Percentiles rank a stretch among this genome's conserved stretches.
These are phyloP conservation scores for Phylloscopus trochilus DNA, from an alignment of 2,113 vertebrate species.

Conservation along the genomic window DNA sequence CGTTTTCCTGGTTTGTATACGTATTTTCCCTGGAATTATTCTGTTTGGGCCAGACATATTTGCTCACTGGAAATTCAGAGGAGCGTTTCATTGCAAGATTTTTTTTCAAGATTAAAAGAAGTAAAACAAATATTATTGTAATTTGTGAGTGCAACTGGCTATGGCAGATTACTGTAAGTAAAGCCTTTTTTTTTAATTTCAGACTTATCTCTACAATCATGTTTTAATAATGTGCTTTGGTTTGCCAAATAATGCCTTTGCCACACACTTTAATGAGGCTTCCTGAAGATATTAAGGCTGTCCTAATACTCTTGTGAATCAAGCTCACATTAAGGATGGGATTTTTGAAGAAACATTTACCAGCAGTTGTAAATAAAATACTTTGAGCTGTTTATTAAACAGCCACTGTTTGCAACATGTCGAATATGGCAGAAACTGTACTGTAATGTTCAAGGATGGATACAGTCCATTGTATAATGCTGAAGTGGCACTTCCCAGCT, in stretches of 20 bases:
- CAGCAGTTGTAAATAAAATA: not conserved
- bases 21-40: not conserved
- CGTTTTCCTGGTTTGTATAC: not conserved
- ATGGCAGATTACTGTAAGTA: not conserved
- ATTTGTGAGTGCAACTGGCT: not conserved
- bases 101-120: not conserved
- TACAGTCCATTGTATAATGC: not conserved
- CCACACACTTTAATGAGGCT: not conserved
- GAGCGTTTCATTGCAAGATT: not conserved
- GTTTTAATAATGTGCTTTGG: not conserved
- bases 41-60: not conserved
- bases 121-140: not conserved
- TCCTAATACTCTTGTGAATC: not conserved
- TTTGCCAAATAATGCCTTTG: not conserved
- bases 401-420: not conserved
- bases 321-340: not conserved
- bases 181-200: not conserved
- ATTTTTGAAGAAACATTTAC: not conserved
- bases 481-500: not conserved
- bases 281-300: not conserved
- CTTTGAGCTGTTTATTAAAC: not conserved
- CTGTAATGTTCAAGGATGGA: not conserved
- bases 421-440: not conserved
- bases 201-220: not conserved
- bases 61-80: not conserved